Conservation (phyloP, 2,888 invertebrate genomes). For the Nasonovia ribisnigri region DNA sequence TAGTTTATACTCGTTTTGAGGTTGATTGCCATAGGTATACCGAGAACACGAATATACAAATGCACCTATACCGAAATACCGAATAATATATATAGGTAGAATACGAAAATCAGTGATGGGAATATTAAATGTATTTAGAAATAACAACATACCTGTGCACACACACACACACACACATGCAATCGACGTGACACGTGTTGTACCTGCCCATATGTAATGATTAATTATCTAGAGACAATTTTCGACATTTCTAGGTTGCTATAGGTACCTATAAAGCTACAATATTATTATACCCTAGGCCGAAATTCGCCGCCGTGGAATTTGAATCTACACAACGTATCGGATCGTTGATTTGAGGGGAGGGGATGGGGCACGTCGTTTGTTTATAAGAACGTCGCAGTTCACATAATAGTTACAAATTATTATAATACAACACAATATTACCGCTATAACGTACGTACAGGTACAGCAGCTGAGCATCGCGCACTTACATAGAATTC, state of each 20-base stretch:
- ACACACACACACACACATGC: not conserved
- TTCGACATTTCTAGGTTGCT: not conserved
- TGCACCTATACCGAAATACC: not conserved
- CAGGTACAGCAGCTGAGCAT: not conserved
- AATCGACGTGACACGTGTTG: not conserved
- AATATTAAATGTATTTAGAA: not conserved
- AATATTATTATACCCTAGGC: not conserved
- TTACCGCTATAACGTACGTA: not conserved
- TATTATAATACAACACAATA: not conserved
- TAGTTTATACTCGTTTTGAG: not conserved
- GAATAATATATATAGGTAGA: not conserved
- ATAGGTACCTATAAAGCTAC: not conserved
- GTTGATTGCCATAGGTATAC: not conserved
- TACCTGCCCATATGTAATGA: not conserved
- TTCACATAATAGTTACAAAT: not conserved
- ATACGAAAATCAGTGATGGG: not conserved
- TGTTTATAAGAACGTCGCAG: not conserved
- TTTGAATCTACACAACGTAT: not conserved
- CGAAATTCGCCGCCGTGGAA: not conserved
- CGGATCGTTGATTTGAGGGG: not conserved
- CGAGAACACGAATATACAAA: not conserved
- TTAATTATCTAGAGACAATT: not conserved
- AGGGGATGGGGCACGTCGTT: not conserved
- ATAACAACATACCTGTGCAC: not conserved
- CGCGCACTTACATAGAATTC: not conserved